phyloP scores from a whole-genome alignment of 2,797 vertebrate species.

The Sebastes itinus region DNA sequence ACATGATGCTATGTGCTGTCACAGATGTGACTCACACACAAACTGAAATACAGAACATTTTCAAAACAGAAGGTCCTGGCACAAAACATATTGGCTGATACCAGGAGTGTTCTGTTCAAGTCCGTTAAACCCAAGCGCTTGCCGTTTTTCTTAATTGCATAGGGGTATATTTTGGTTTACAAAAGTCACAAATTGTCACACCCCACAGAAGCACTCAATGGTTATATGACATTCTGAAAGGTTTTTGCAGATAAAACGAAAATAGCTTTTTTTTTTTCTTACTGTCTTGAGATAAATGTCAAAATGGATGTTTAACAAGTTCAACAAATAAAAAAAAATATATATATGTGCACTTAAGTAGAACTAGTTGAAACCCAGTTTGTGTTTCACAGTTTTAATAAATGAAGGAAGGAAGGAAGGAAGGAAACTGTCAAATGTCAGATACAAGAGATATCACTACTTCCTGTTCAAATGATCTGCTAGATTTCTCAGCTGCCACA shows the following conservation, averaged over 20 bases:
- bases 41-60: constrained; percentile 41
- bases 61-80: constrained; percentile 45
- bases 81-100: constrained; percentile 42
- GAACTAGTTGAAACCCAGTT: background rate
- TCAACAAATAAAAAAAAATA: background rate
- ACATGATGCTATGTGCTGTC: constrained; percentile 42
- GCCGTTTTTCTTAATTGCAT: background rate
- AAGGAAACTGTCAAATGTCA: background rate
- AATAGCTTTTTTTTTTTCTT: background rate
- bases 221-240: background rate
- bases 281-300: background rate
- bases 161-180: background rate
- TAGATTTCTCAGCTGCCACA: background rate
- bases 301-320: background rate
- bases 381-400: background rate
- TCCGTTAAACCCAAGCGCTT: background rate
- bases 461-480: background rate
- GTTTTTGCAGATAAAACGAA: background rate
- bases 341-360: too few species aligned
- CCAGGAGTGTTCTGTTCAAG: background rate
- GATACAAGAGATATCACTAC: background rate
- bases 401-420: background rate
- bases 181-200: background rate
- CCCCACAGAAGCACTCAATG: background rate
- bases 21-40: constrained; percentile 70